Base-by-base conservation (phyloP, 92 coral and sea anemone species). In the Epizoanthus stellaris region DNA sequence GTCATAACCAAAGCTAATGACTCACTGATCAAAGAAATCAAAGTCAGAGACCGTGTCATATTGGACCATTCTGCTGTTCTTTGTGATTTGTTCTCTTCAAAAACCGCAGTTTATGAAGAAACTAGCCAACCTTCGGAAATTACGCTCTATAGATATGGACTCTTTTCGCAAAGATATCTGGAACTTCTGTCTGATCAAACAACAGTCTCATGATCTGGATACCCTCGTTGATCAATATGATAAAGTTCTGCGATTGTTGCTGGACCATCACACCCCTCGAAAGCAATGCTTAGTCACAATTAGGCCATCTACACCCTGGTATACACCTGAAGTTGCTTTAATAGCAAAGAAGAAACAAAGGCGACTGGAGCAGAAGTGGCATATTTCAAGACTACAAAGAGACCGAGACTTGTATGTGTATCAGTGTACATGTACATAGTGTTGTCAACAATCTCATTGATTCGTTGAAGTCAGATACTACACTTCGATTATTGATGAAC, bases 241-340 rank as follows among this genome's bases (percentile, higher is more conserved):
- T 70, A 60, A 67, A 49, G 81, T 73, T 19, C 65, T 88, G 76
- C 70, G 72, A 74, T 67, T 84, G 17, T 9, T 88, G 65, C 23
- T 87, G 57, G 76, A 87, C 70, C 16, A 54, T 25, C 91, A 87
- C 30, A 87, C 91, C 14, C 87, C 72, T 53, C 49, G 38, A 12
- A 82, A 72, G 81, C 81, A 83, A 40, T 67, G 87, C 21, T 23
- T 69, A 40, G 83, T 87, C 11, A 81, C 81, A 15, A 76, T 82
- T 12, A 62, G 87, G 21, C 91, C 87, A 71, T 62, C 82, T 30
- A 87, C 87, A 6, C 90, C 90, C 6, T 81, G 90, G 90, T 80
- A 80, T 54, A 57, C 84, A n/a, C 54, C 15, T 12, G 80, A 80
- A 4, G 85, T 86, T 23, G 72, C 62, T 54, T 71, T n/a, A n/a